Percentiles rank a stretch among this genome's conserved stretches.
These are phyloP conservation scores for Hyperopisus bebe DNA, from an alignment of 2,113 vertebrate genomes.

Conservation along the genomic window DNA sequence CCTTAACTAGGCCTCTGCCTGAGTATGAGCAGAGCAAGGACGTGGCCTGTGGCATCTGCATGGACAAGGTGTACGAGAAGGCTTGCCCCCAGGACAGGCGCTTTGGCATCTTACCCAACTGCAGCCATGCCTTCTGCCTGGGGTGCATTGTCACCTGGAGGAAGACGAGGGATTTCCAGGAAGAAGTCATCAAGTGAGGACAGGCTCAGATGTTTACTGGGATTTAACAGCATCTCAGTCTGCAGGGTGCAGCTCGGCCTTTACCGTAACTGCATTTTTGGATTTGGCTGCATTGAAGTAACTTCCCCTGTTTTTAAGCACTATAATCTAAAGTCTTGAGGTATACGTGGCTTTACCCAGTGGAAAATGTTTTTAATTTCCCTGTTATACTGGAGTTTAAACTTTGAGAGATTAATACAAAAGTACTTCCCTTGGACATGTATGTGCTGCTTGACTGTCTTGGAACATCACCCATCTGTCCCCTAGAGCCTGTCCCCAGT, in stretches of 20 bases:
- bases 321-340: neutral
- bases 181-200: constrained; percentile 66
- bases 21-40: constrained; percentile 56
- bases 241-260: neutral
- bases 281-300: neutral
- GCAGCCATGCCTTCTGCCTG: constrained; percentile 73
- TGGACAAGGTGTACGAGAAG: constrained; percentile 86
- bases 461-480: neutral
- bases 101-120: constrained; percentile 81
- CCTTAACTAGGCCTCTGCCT: neutral
- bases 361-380: neutral
- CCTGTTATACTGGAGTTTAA: neutral
- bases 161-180: constrained; percentile 63
- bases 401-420: neutral
- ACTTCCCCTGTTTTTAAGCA: neutral
- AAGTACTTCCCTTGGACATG: neutral
- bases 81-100: constrained; percentile 38
- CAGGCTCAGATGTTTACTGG: neutral
- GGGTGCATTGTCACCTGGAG: constrained; percentile 76
- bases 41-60: constrained; percentile 79
- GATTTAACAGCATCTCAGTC: neutral
- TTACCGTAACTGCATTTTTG: neutral
- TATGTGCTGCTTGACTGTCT: neutral
- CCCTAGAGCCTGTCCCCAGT: constrained; percentile 77
- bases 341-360: neutral